phyloP scores from a whole-genome alignment of 64 coral and sea anemone species.

The Montipora sp. region DNA sequence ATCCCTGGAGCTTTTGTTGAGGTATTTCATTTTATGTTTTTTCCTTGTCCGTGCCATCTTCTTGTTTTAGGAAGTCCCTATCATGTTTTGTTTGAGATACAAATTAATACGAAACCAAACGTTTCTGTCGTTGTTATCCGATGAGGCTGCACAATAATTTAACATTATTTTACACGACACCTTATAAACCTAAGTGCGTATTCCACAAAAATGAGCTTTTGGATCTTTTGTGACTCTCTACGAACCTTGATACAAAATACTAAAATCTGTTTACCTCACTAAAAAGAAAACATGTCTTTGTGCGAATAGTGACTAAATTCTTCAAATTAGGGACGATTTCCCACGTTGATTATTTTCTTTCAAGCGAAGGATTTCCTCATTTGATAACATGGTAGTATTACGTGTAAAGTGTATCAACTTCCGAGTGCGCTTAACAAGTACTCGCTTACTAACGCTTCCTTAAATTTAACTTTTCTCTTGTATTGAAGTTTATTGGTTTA shows the following conservation, averaged over 20 bases:
- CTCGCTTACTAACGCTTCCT: too few species aligned
- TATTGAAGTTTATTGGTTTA: too few species aligned
- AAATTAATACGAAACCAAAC: constrained; percentile 12
- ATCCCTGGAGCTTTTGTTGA: constrained; percentile 62
- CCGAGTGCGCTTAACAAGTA: not conserved
- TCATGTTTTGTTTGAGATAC: not conserved
- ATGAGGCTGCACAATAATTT: not conserved
- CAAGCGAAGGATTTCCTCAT: not conserved
- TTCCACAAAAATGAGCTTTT: not conserved
- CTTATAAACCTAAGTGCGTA: too few species aligned
- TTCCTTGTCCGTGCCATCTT: not conserved
- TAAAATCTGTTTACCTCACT: not conserved
- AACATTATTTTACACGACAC: not conserved
- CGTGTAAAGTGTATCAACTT: not conserved
- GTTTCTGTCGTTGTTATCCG: not conserved
- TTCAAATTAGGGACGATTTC: not conserved
- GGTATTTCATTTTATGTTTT: constrained; percentile 41
- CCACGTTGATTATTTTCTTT: not conserved
- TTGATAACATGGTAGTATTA: not conserved
- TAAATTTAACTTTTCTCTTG: too few species aligned
- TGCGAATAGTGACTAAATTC: not conserved
- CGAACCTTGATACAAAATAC: not conserved
- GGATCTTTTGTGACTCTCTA: not conserved
- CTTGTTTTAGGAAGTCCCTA: not conserved
- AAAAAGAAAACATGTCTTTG: not conserved